Evolutionary conservation across 2,888 invertebrate species (phyloP), one percentile per base, ranked within the genome.

Genomic region (Hyles lineata): DNA sequence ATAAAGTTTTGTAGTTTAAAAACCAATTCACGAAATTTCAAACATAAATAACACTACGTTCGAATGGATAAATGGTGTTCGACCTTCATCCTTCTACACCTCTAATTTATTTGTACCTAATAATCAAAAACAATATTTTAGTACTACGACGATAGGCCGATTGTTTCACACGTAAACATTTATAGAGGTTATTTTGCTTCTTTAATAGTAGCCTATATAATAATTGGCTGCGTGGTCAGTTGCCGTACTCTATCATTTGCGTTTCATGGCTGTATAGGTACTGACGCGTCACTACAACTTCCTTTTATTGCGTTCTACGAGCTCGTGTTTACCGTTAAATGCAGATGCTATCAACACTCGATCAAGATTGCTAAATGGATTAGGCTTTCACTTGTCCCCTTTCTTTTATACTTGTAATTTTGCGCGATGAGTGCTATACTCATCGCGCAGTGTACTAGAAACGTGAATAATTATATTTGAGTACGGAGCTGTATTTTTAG

Each of bases 291-390:
- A n/a, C 15, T 15, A 43, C 32, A 15, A 67, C 23, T 50, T 50
- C 67, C 67, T 3, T 43, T 11, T 62, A 62, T 62, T 62, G 32
- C 43, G 17, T 17, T 67, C 50, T 23, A 67, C 50, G 25, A 67
- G 67, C 17, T 23, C 19, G 43, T 67, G 67, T 67, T 67, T 67
- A 17, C 23, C 43, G 43, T 23, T 67, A 23, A 50, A 23, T 63
- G 23, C 43, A 50, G 50, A 23, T 50, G 23, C 23, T 67, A 67
- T 15, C 43, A 43, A 63, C 43, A 35, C 8, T 63, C 43, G 35
- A 43, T 63, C 63, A 63, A 63, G 43, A 67, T 67, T 25, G 67
- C 23, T 43, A 67, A 67, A 50, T 67, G 67, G 67, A 67, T 67
- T 67, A 67, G 23, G 50, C 43, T 67, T 67, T 67, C 67, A 67